Conservation (phyloP, 2,113 vertebrate species). For the Rhinoptilus africanus region DNA sequence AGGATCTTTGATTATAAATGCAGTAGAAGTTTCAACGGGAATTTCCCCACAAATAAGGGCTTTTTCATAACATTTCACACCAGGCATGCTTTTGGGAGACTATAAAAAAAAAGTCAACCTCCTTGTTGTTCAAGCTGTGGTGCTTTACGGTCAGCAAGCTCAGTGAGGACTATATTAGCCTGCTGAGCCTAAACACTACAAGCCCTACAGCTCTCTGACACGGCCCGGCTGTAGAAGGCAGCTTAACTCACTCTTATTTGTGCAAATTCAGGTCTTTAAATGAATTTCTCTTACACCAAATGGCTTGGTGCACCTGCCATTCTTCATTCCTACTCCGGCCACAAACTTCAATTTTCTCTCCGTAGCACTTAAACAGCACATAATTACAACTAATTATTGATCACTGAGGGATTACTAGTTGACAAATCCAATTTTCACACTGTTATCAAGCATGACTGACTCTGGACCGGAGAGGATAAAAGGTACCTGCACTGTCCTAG, state of each 20-base stretch:
- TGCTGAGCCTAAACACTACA: background rate
- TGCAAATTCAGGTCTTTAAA: background rate
- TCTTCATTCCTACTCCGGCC: conserved; percentile 16
- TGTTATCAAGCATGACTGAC: conserved; percentile 19
- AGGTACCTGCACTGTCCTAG: background rate
- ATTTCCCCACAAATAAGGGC: background rate
- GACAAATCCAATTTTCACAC: conserved; percentile 65
- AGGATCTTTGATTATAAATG: background rate
- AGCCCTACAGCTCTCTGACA: background rate
- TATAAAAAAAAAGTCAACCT: background rate
- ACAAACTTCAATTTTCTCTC: conserved; percentile 18
- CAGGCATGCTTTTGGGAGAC: background rate
- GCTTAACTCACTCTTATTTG: background rate
- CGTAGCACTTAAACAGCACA: background rate
- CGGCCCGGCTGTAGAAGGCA: background rate
- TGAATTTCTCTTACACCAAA: background rate
- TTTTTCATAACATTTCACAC: background rate
- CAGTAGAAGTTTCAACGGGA: background rate
- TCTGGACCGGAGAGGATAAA: background rate
- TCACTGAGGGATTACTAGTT: conserved; percentile 60
- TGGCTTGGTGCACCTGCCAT: background rate
- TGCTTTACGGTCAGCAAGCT: background rate
- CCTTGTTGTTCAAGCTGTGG: background rate
- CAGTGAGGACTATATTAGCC: background rate
- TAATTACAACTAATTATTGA: conserved; percentile 68